A percentile compares a stretch with the other conserved stretches of the same genome.
These are phyloP conservation scores for Scaptomyza cyrtandrae DNA, from an alignment of 2,888 invertebrate species.

Conservation along the genomic window DNA sequence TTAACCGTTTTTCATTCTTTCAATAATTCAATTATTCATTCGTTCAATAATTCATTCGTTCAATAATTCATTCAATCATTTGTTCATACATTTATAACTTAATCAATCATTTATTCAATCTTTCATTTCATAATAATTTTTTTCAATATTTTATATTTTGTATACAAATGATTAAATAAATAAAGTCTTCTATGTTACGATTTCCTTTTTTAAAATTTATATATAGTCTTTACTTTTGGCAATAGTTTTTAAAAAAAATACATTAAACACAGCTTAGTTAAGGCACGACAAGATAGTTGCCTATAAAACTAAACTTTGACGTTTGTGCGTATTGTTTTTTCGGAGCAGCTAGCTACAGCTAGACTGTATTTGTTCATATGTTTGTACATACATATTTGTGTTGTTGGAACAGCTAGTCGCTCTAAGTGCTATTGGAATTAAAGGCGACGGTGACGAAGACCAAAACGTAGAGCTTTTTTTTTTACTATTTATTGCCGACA, in stretches of 20 bases:
- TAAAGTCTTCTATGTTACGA: no score
- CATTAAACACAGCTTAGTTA: neutral
- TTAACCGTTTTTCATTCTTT: no score
- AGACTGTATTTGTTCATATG: neutral
- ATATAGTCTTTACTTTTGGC: no score
- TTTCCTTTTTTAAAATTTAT: no score
- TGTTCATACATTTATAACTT: no score
- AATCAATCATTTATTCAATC: no score
- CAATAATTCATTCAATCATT: no score
- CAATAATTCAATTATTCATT: no score
- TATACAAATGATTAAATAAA: no score
- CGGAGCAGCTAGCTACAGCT: slow-evolving; percentile 2
- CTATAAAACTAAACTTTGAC: slow-evolving; percentile 37
- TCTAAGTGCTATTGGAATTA: slow-evolving; percentile 72
- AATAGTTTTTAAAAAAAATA: neutral
- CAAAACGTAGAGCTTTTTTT: slow-evolving; percentile 58
- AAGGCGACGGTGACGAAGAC: slow-evolving; percentile 68
- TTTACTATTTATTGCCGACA: slow-evolving; percentile 68
- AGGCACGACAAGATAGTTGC: slow-evolving; percentile 53
- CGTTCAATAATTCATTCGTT: no score
- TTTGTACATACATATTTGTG: slow-evolving; percentile 12
- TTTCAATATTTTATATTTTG: no score
- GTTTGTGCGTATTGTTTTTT: slow-evolving; percentile 7
- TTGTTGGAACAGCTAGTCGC: slow-evolving; percentile 55
- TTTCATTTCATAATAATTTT: no score